Base-by-base conservation (phyloP, 1,140 invertebrate species). In the Venturia canescens region DNA sequence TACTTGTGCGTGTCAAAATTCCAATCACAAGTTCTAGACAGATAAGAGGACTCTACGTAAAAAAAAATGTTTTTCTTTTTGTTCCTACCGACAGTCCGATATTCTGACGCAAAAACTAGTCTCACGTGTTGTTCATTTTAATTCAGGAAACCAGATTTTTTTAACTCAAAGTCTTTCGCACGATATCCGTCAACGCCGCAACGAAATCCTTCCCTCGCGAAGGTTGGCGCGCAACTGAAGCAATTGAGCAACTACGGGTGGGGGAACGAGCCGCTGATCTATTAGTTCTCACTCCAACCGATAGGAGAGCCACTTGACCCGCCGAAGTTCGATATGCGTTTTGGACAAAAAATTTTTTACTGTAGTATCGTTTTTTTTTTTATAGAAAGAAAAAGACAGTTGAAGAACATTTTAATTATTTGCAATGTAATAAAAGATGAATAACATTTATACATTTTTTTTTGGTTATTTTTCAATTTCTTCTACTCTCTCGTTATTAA, bases 171-270 rank as follows among this genome's bases (percentile, higher is more conserved):
- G 44, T 63, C 11, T 70, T 57, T 38, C 74, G 13, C n/a, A 57
- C 38, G 48, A 83, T 57, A 23, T 27, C 66, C 27, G 29, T 23
- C 69, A 38, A 21, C 26, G 50, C 50, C 66, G 29, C 53, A 48
- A 27, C 18, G 23, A 79, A n/a, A 79, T 75, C 38, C 66, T 34
- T n/a, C 44, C 48, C 70, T 53, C 57, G 48, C 81, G 77, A 79
- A 82, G 79, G 78, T 82, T 84, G 80, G 80, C 84, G 84, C 82
- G 84, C 83, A 81, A 87, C 86, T 87, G 82, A 82, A 2, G 34
- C 21, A 31, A 27, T 16, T 27, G 81, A 2, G 34, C 21, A 31
- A 27, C 23, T 27, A 18, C 57, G 29, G 29, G 48, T 27, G 21
- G 60, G 48, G 34, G 81, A 23, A 72, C 16, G 34, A 29, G 60